Base-by-base conservation (phyloP, 2,797 vertebrate species). In the Antrozous pallidus region DNA sequence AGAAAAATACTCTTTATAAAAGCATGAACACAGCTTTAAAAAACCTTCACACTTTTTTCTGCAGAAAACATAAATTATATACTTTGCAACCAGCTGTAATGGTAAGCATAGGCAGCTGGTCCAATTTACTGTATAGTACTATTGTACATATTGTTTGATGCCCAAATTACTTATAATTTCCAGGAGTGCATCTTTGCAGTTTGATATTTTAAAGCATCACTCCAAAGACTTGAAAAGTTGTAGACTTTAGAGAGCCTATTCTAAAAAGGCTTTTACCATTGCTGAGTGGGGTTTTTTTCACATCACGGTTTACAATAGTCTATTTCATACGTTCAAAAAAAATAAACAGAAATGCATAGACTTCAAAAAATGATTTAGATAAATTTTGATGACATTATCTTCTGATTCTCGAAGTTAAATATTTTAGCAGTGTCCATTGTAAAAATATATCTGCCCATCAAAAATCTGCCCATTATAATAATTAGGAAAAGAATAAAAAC, bases 41-140 rank as follows among this genome's bases (percentile, higher is more conserved):
- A 0, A 8, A 65, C 56, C 96, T 97, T 97, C 95, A 81, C 69
- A 97, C 75, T 98, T 97, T 97, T 56, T 91, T 63, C 91, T 94
- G 82, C 71, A 97, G 95, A 97, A 98, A 98, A 96, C 93, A 96
- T 97, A 97, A 98, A 98, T 98, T 98, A 98, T 96, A 97, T 90
- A 97, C 95, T 98, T 97, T 96, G 86, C 94, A 96, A 96, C 91
- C 97, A 97, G 97, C 96, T 98, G 97, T 97, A 98, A 98, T 97
- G 96, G 96, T 93, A 98, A 88, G 96, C 95, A 98, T 70, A 89
- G 96, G 86, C 98, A 98, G 97, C 97, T 98, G 97, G 89, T 96
- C 96, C 88, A 97, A 97, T 97, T 97, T 97, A 97, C 95, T 93
- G 22, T 96, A 93, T 65, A 90, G 82, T 95, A 86, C 58, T 96